Base-by-base conservation (phyloP, 2,113 vertebrate genomes). In the Chaetodon trifascialis region DNA sequence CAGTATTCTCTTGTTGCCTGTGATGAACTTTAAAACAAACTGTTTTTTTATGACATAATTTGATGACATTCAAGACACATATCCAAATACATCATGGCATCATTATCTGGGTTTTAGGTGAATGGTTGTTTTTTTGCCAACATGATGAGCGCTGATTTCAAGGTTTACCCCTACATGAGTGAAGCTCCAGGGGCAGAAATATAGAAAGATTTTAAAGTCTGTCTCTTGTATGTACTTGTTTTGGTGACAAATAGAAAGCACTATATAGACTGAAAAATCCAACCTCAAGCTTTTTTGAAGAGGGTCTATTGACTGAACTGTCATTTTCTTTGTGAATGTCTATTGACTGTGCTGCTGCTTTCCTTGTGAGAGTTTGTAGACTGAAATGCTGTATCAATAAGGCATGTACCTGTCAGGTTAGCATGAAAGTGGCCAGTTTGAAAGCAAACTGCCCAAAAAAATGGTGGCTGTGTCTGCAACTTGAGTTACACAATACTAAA, bases 261-360 rank as follows among this genome's bases (percentile, higher is more conserved):
- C 8, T 8, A 11, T 16, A 15, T 21, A 52, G 30, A 40, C 0
- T 51, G 17, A 40, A 49, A 73, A 63, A 67, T 54, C 59, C 42
- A 71, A 44, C 44, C 52, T 42, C 21, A 8, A 42, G 25, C 23
- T 65, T 74, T 58, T 11, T 38, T 44, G 34, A 65, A 65, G 44
- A 79, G 23, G 23, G n/a, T 16, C 19, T 19, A 81, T 68, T 82
- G 84, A 86, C 40, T 78, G 51, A 49, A 47, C 17, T 65, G 36
- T 80, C 51, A 44, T 75, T 80, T 76, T 59, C 76, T 58, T 58
- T 81, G 68, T 72, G 44, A 47, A 70, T 55, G 62, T 62, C 38
- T 81, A 54, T 81, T 66, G 73, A 80, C 72, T 19, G 14, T 16
- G 6, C 76, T 74, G 47, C 58, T 71, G 34, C 71, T 80, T 80